phyloP scores from a whole-genome alignment of 2,113 vertebrate genomes.

The Cichladusa arquata region DNA sequence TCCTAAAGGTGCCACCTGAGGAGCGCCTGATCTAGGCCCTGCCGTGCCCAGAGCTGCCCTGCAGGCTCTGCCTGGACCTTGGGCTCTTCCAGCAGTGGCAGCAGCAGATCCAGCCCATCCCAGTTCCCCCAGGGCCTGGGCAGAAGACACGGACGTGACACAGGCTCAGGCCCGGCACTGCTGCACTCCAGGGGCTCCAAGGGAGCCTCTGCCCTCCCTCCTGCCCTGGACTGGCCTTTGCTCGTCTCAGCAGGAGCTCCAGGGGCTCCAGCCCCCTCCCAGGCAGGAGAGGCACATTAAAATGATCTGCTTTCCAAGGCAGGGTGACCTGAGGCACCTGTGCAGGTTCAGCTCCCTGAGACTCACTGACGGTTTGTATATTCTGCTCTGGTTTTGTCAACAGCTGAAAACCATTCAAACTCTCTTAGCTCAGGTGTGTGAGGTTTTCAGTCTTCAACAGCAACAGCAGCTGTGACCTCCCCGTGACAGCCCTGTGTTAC shows the following conservation, averaged over 20 bases:
- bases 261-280: not conserved
- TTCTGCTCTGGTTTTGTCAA: not conserved
- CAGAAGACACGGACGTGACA: not conserved
- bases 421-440: not conserved
- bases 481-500: not conserved
- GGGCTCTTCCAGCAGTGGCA: not conserved
- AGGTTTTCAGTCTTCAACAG: constrained; percentile 8
- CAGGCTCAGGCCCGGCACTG: not conserved
- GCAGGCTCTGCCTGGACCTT: not conserved
- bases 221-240: rapidly evolving
- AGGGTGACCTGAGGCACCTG: not conserved
- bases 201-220: not conserved
- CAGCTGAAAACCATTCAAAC: not conserved
- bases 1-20: constrained; percentile 95
- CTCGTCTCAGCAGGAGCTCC: not conserved
- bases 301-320: not conserved
- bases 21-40: constrained; percentile 86
- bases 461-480: constrained; percentile 46
- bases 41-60: not conserved
- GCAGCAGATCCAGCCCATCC: not conserved
- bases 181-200: not conserved
- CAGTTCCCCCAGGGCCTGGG: not conserved
- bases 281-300: not conserved
- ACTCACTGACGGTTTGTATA: not conserved
- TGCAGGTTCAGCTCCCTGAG: not conserved